Percentiles rank a stretch among this genome's conserved stretches.
These are phyloP conservation scores for Natrix natrix DNA, from an alignment of 2,797 vertebrate species.

Conservation along the genomic window DNA sequence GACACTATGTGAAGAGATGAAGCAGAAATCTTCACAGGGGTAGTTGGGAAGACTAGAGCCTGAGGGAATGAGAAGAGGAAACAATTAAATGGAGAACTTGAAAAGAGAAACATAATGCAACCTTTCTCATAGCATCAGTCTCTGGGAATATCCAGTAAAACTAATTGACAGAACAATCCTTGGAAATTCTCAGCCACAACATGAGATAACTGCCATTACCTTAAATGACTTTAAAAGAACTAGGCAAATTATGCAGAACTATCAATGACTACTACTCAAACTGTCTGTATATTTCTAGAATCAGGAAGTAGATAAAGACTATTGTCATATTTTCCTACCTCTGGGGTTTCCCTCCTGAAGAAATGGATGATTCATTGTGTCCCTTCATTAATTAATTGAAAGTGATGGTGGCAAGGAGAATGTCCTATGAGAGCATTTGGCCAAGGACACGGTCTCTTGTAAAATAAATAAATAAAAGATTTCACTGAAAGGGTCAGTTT, in stretches of 20 bases:
- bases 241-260: background rate
- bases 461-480: background rate
- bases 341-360: background rate
- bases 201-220: background rate
- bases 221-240: background rate
- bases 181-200: background rate
- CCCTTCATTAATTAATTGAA: background rate
- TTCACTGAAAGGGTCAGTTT: background rate
- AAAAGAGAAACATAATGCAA: background rate
- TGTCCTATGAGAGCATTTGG: background rate
- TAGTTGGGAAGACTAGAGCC: background rate
- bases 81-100: background rate
- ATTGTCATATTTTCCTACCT: background rate
- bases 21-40: background rate
- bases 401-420: background rate
- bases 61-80: background rate
- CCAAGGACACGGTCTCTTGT: background rate
- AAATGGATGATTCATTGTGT: background rate
- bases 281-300: background rate
- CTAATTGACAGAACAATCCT: background rate
- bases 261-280: background rate
- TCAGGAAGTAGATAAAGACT: background rate
- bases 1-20: background rate
- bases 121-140: background rate
- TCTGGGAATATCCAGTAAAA: background rate